Evolutionary conservation across 64 coral and sea anemone species (phyloP).

Genomic region (Pocillopora verrucosa): DNA sequence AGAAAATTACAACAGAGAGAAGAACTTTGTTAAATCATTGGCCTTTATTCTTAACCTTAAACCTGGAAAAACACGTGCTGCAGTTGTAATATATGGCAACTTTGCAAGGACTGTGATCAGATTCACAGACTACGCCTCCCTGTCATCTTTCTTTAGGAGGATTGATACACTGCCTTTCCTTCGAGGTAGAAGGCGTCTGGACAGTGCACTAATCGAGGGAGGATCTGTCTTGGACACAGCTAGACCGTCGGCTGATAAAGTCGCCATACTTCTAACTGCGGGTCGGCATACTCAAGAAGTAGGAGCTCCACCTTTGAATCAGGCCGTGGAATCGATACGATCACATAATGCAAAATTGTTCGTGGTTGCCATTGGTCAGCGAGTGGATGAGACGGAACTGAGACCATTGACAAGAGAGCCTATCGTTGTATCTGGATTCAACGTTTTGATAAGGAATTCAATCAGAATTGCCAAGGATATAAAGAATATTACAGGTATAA

Average conservation of each 20-base stretch:
- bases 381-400: neutral
- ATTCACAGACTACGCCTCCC: conserved; percentile 5
- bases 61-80: conserved; percentile 31
- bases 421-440: neutral
- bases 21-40: conserved; percentile 52
- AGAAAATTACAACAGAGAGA: conserved; percentile 33
- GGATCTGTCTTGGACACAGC: conserved; percentile 14
- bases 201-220: conserved; percentile 12
- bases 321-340: no score
- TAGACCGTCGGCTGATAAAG: conserved; percentile 21
- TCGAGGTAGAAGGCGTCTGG: conserved; percentile 2
- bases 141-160: neutral
- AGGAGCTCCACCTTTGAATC: neutral
- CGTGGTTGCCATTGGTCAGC: conserved; percentile 18
- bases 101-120: conserved; percentile 19
- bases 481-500: no score
- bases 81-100: conserved; percentile 45
- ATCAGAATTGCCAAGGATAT: no score
- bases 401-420: neutral
- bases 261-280: conserved; percentile 59
- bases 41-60: conserved; percentile 38
- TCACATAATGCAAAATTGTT: no score
- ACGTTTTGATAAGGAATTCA: no score
- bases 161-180: conserved; percentile 13
- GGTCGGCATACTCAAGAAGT: conserved; percentile 26